These are phyloP conservation scores for Spea hammondii DNA, from an alignment of 2,797 vertebrate species.

Conservation along the genomic window DNA sequence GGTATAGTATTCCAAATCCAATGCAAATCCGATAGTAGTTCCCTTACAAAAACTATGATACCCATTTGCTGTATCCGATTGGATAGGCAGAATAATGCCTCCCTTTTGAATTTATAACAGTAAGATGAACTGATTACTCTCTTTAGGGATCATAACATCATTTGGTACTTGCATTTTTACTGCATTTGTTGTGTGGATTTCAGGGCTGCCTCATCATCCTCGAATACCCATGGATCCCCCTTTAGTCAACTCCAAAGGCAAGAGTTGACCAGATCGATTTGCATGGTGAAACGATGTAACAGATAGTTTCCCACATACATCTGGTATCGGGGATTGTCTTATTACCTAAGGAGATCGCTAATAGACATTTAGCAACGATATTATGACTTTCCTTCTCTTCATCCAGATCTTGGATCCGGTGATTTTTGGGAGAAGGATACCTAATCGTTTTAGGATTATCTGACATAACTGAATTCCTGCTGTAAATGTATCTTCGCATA, in stretches of 20 bases:
- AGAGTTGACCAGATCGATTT: not conserved
- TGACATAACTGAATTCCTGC: not conserved
- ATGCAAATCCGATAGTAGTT: not conserved
- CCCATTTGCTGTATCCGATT: not conserved
- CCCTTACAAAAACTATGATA: not conserved
- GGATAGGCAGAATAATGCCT: not conserved
- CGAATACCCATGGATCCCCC: not conserved
- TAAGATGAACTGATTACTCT: not conserved
- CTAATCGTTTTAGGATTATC: constrained; percentile 2
- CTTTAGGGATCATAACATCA: not conserved
- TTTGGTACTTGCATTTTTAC: not conserved
- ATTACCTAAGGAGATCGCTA: not conserved
- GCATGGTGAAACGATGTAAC: constrained; percentile 6
- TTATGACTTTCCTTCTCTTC: not conserved
- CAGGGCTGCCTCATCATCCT: not conserved
- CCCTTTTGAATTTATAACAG: not conserved
- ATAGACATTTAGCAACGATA: not conserved
- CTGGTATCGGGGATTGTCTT: not conserved
- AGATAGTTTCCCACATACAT: constrained; percentile 5
- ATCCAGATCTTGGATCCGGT: not conserved
- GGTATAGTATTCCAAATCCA: constrained; percentile 7
- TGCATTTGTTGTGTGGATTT: not conserved
- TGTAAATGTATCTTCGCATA: not conserved
- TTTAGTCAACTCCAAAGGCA: not conserved
- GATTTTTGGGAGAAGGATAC: not conserved